Evolutionary conservation across 2,113 vertebrate species (phyloP).

Genomic region (Colossoma macropomum): DNA sequence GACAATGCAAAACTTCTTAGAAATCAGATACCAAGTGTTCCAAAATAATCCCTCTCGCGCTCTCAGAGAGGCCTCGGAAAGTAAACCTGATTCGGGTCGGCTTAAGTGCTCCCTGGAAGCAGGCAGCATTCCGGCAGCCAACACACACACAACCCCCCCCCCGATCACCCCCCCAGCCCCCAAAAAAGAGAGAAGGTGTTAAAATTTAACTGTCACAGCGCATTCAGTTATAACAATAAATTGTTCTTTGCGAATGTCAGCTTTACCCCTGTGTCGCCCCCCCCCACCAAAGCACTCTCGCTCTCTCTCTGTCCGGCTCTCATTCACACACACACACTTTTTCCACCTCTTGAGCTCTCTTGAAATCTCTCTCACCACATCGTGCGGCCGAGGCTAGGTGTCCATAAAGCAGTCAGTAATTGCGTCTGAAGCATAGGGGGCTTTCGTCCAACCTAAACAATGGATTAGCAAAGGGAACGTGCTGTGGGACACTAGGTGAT

Average conservation of each 20-base stretch:
- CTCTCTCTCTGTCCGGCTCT: slow-evolving; percentile 23
- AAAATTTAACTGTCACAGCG: slow-evolving; percentile 69
- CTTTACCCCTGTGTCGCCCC: slow-evolving; percentile 42
- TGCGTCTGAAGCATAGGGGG: slow-evolving; percentile 31
- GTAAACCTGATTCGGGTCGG: slow-evolving; percentile 70
- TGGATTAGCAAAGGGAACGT: slow-evolving; percentile 48
- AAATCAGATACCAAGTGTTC: slow-evolving; percentile 71
- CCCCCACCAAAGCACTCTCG: background rate
- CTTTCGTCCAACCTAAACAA: slow-evolving; percentile 54
- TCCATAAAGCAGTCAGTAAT: slow-evolving; percentile 47
- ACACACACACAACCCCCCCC: slow-evolving; percentile 49
- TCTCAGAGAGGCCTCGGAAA: slow-evolving; percentile 62
- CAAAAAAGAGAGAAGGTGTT: slow-evolving; percentile 46
- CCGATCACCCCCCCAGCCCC: background rate
- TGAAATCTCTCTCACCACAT: slow-evolving; percentile 40
- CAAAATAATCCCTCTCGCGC: slow-evolving; percentile 49
- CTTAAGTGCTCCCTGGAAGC: slow-evolving; percentile 77
- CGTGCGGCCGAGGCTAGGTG: slow-evolving; percentile 28
- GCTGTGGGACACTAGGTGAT: slow-evolving; percentile 32
- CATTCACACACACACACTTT: background rate
- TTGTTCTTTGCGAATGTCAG: slow-evolving; percentile 73
- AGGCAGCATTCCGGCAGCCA: slow-evolving; percentile 67
- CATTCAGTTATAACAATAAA: slow-evolving; percentile 77
- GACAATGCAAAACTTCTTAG: slow-evolving; percentile 67
- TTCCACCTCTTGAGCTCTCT: slow-evolving; percentile 21